Base-by-base conservation (phyloP, 2,888 invertebrate genomes). In the Stegana nigrithorax region DNA sequence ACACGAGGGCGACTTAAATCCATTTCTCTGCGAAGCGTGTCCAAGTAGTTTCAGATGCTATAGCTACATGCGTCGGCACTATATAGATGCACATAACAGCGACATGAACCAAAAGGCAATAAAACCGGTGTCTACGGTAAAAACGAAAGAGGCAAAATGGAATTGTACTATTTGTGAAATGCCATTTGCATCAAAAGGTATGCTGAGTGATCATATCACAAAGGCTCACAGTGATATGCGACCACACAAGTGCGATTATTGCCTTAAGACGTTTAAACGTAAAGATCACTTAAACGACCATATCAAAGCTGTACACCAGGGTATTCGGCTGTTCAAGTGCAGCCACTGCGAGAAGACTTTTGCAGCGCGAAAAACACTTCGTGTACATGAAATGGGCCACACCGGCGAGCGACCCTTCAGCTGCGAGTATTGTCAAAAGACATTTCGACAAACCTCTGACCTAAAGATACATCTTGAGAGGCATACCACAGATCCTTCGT, bases 301-400 rank as follows among this genome's bases (percentile, higher is more conserved):
- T 21, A 39, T 72, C 0, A 65, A 25, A 59, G 44, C 59, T 12
- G 72, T 71, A 0, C 71, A 71, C 21, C 62, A 72, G 45, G 50
- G 60, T 8, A 7, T 68, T 14, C 64, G 71, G 1, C 62, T 73
- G 5, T 59, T 65, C 23, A 59, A 71, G 61, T 71, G 70, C n/a
- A 59, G 45, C 2, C 66, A 59, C 27, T 71, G 71, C 47, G 68
- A 72, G 0, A 65, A 66, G 8, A 58, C 70, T 2, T 71, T 72
- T 62, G 70, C 70, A 4, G 36, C 67, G 14, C 50, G 60, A 0
- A 65, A 66, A 45, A 70, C 73, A 2, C 50, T 70, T 1, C 62
- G 70, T 10, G 61, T 70, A 4, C 71, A 71, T 25, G 51, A 62
- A 10, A 71, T 71, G 71, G 64, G 64, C 0, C 71, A 71, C 27